These are phyloP conservation scores for Acanthosoma haemorrhoidale DNA, from an alignment of 2,888 invertebrate genomes.

Conservation along the genomic window DNA sequence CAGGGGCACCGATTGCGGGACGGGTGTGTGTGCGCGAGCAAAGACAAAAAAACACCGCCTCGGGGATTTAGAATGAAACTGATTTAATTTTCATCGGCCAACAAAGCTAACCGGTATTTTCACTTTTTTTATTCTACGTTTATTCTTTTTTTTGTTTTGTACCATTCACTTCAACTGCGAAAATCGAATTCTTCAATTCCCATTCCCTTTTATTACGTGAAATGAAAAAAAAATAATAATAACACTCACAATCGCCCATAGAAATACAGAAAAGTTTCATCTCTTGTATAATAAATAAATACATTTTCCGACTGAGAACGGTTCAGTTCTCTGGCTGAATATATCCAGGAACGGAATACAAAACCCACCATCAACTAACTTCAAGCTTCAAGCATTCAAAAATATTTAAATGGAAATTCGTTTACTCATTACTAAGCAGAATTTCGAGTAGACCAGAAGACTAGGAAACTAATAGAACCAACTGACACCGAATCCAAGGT, in stretches of 20 bases:
- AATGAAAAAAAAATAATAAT: background rate
- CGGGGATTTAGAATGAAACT: constrained; percentile 21
- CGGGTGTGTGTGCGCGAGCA: background rate
- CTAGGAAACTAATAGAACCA: no score
- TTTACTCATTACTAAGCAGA: no score
- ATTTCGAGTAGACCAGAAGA: no score
- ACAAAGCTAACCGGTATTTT: constrained; percentile 5
- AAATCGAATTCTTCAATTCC: constrained; percentile 7
- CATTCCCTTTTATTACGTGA: background rate
- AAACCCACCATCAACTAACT: no score
- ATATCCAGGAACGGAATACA: no score
- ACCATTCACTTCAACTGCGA: background rate
- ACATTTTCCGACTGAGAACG: no score
- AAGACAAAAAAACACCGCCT: constrained; percentile 14
- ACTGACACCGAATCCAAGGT: no score
- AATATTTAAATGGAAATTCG: no score
- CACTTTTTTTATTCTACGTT: background rate
- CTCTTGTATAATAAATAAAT: no score
- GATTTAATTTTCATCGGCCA: constrained; percentile 20
- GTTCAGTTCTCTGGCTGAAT: no score
- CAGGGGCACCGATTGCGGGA: background rate
- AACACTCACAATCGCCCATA: background rate
- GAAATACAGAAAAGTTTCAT: background rate
- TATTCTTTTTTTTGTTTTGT: background rate
- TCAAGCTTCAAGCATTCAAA: no score